phyloP scores from a whole-genome alignment of 2,888 invertebrate genomes.

The Synanthedon vespiformis region DNA sequence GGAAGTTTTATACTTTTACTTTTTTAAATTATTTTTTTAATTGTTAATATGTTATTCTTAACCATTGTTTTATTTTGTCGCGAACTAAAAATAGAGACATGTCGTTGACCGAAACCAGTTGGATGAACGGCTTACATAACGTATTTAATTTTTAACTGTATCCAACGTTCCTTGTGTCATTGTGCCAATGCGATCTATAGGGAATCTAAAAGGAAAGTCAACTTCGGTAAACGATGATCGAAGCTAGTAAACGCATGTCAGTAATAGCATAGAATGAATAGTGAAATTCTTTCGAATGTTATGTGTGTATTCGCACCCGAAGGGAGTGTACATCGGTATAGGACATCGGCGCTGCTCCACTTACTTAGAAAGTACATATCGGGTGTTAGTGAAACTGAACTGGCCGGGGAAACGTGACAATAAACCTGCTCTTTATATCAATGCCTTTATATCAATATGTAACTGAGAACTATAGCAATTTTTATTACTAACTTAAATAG shows the following conservation, averaged over 20 bases:
- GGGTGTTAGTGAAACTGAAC: constrained; percentile 30
- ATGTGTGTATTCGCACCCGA: constrained; percentile 5
- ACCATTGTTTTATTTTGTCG: background rate
- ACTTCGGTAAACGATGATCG: too few relatives aligned
- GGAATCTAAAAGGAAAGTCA: too few relatives aligned
- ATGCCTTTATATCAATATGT: background rate
- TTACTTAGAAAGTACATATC: constrained; percentile 37
- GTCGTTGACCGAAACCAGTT: constrained; percentile 10
- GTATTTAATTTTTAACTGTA: background rate
- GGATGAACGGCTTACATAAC: constrained; percentile 7
- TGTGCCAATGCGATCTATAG: too few relatives aligned
- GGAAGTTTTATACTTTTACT: too few relatives aligned
- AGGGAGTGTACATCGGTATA: constrained; percentile 18
- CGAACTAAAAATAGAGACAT: background rate
- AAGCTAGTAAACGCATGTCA: background rate
- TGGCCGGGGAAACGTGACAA: constrained; percentile 12
- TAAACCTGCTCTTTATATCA: background rate
- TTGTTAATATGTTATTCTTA: too few relatives aligned
- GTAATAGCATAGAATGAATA: background rate
- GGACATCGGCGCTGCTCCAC: constrained; percentile 28
- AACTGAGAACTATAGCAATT: too few relatives aligned
- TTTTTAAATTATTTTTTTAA: too few relatives aligned
- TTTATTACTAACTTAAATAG: too few relatives aligned
- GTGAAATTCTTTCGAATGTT: background rate
- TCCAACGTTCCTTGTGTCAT: too few relatives aligned